Percentiles rank a stretch among this genome's conserved stretches.
phyloP scores from a whole-genome alignment of 1,140 invertebrate genomes.

The Trachymyrmex septentrionalis region DNA sequence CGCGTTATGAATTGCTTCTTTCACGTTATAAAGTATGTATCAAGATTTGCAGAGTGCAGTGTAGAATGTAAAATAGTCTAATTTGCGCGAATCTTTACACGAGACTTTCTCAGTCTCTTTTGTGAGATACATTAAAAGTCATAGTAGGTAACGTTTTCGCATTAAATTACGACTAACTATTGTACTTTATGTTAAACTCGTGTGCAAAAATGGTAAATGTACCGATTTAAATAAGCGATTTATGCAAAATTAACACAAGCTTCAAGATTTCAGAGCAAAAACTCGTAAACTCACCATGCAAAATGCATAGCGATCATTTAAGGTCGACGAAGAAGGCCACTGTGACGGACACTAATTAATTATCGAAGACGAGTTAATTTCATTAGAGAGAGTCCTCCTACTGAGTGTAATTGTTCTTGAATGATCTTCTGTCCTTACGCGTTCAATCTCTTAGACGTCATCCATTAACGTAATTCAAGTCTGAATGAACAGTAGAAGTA shows the following conservation, averaged over 20 bases:
- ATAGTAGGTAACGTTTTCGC: not conserved
- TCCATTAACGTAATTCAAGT: conserved; percentile 63
- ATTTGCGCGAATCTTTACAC: conserved; percentile 1
- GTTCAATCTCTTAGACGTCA: conserved; percentile 57
- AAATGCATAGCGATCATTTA: conserved; percentile 27
- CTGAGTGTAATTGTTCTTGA: conserved; percentile 70
- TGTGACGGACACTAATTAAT: conserved; percentile 64
- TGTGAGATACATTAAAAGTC: not conserved
- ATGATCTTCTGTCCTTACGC: conserved; percentile 53
- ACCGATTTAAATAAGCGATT: not conserved
- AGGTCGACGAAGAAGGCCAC: conserved; percentile 41
- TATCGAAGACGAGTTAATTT: conserved; percentile 71
- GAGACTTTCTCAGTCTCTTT: not conserved
- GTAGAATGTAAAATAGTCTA: conserved; percentile 36
- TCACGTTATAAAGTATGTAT: conserved; percentile 12
- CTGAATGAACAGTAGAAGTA: conserved; percentile 55
- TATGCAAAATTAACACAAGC: not conserved
- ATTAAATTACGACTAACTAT: not conserved
- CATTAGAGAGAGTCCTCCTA: conserved; percentile 70
- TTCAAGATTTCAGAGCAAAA: conserved; percentile 3
- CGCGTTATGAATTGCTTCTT: conserved; percentile 10
- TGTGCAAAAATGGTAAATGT: not conserved
- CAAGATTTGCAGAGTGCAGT: not conserved
- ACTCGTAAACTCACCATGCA: not conserved
- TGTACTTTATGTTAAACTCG: not conserved